Conservation (phyloP, 23 tunicate species). For the Halocynthia roretzi region DNA sequence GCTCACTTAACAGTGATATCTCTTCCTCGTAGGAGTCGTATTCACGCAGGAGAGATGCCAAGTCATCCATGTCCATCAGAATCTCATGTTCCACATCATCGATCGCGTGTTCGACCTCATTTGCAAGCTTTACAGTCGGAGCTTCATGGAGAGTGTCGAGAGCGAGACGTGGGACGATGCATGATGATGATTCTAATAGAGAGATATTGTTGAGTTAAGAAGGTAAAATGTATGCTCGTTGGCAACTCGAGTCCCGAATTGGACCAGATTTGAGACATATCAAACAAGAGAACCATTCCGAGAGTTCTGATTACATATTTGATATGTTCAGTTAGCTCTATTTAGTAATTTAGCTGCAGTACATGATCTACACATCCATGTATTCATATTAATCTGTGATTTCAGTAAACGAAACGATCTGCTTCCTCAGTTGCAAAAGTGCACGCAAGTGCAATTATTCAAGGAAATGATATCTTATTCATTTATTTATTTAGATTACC, state of each 20-base stretch:
- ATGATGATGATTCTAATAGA: not conserved
- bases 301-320: no score
- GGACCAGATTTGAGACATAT: no score
- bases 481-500: not conserved
- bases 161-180: not conserved
- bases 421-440: no score
- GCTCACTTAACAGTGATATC: conserved; percentile 18
- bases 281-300: no score
- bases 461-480: no score
- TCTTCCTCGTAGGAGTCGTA: conserved; percentile 54
- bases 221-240: no score
- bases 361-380: no score
- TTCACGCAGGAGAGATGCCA: conserved; percentile 44
- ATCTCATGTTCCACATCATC: conserved; percentile 49
- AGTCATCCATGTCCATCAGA: conserved; percentile 38
- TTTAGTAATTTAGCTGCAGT: no score
- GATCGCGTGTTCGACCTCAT: not conserved
- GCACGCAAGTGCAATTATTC: no score
- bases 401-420: no score
- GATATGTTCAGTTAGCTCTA: no score
- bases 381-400: no score
- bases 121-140: conserved; percentile 9
- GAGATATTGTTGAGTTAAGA: not conserved
- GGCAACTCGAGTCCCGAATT: not conserved
- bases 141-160: conserved; percentile 9